A percentile compares a stretch with the other conserved stretches of the same genome.
Evolutionary conservation across 2,888 invertebrate species (phyloP).

Genomic region (Amorpha juglandis): DNA sequence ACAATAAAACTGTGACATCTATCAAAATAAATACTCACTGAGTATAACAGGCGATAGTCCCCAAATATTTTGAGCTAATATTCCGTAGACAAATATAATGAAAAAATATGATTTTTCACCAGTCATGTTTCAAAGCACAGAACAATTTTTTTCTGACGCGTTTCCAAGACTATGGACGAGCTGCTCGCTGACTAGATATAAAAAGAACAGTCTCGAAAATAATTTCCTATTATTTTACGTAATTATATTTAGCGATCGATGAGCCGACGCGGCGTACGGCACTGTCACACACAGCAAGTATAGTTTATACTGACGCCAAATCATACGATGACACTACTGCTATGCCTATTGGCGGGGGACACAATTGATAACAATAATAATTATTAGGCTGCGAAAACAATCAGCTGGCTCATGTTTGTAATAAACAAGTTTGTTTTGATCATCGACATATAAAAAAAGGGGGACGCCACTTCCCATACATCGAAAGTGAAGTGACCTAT

Average conservation of each 20-base stretch:
- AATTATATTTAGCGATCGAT: slow-evolving; percentile 35
- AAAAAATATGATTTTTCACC: slow-evolving; percentile 54
- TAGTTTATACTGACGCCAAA: slow-evolving; percentile 29
- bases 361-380: slow-evolving; percentile 50
- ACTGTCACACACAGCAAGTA: neutral
- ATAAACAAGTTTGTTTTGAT: slow-evolving; percentile 43
- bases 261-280: slow-evolving; percentile 19
- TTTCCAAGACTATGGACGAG: slow-evolving; percentile 33
- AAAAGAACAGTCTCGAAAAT: slow-evolving; percentile 34
- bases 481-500: no score
- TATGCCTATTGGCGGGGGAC: slow-evolving; percentile 42
- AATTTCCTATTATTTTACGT: slow-evolving; percentile 40
- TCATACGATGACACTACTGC: slow-evolving; percentile 44
- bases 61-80: slow-evolving; percentile 63
- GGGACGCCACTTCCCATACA: no score
- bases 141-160: no score
- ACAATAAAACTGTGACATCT: neutral
- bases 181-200: neutral
- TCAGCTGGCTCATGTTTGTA: slow-evolving; percentile 43
- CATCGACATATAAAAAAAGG: no score
- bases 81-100: slow-evolving; percentile 57
- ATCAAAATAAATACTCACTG: slow-evolving; percentile 61
- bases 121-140: no score
- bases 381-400: slow-evolving; percentile 38
- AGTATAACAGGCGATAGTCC: slow-evolving; percentile 77